Percentiles rank a stretch among this genome's conserved stretches.
Conservation (phyloP, 2,113 vertebrate genomes). For the Empidonax alnorum region DNA sequence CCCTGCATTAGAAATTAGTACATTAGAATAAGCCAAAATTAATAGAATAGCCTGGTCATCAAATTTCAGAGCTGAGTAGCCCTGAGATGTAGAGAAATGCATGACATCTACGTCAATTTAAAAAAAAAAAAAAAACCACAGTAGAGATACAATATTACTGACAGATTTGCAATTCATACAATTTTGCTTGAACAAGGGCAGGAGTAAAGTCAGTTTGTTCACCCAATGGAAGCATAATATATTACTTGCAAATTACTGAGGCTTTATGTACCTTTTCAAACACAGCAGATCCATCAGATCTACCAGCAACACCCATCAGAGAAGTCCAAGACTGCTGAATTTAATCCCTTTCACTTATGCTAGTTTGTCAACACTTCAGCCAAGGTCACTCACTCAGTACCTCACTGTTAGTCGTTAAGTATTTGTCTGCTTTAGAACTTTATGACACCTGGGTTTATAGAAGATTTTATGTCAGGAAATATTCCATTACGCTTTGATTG, state of each 20-base stretch:
- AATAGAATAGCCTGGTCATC: rapidly evolving
- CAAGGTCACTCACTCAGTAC: not conserved
- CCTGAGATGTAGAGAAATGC: not conserved
- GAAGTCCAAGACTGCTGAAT: not conserved
- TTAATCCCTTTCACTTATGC: not conserved
- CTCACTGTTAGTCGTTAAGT: not conserved
- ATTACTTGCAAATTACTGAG: not conserved
- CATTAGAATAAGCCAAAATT: not conserved
- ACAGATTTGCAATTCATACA: not conserved
- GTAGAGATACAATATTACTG: not conserved
- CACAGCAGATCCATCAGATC: not conserved
- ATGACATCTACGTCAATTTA: not conserved
- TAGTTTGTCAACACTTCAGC: not conserved
- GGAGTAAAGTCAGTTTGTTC: not conserved
- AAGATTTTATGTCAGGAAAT: not conserved
- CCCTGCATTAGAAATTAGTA: not conserved
- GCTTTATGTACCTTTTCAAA: not conserved
- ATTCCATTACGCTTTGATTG: not conserved
- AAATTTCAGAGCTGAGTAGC: not conserved
- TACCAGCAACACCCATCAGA: not conserved
- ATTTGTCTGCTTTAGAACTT: not conserved
- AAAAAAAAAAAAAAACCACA: not conserved
- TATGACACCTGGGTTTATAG: not conserved
- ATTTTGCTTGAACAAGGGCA: not conserved
- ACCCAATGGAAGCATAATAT: not conserved